phyloP scores from a whole-genome alignment of 2,888 invertebrate genomes.

The Zaprionus lineosus region DNA sequence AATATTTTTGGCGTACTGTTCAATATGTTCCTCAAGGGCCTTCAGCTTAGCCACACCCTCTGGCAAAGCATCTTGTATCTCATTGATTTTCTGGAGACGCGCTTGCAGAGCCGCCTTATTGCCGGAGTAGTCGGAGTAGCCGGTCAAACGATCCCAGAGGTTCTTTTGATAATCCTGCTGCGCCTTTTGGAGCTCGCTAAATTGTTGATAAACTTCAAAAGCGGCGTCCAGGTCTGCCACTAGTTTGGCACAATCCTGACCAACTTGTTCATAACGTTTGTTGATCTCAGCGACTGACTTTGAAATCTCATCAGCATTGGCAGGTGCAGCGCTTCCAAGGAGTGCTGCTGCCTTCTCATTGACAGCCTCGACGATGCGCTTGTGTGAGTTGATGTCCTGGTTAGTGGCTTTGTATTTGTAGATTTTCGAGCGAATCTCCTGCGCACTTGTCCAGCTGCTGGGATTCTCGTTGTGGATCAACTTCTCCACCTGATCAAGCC shows the following conservation, averaged over 20 bases:
- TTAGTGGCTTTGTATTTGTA: slow-evolving; percentile 92
- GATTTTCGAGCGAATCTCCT: slow-evolving; percentile 92
- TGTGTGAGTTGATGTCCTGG: slow-evolving; percentile 95
- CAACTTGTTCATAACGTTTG: slow-evolving; percentile 89
- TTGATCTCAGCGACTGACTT: slow-evolving; percentile 89
- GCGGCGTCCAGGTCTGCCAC: slow-evolving; percentile 89
- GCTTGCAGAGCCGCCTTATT: slow-evolving; percentile 93
- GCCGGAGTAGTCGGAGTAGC: slow-evolving; percentile 92
- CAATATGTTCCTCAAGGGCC: slow-evolving; percentile 89
- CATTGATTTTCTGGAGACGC: slow-evolving; percentile 90
- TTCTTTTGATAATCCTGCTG: slow-evolving; percentile 95
- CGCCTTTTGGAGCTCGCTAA: slow-evolving; percentile 92
- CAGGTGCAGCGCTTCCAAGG: slow-evolving; percentile 83
- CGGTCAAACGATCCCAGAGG: slow-evolving; percentile 92
- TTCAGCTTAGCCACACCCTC: slow-evolving; percentile 91
- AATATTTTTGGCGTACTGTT: slow-evolving; percentile 87
- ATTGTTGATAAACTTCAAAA: slow-evolving; percentile 92
- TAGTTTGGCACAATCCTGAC: slow-evolving; percentile 86
- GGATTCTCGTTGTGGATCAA: slow-evolving; percentile 88
- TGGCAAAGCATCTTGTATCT: slow-evolving; percentile 90
- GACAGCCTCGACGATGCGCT: slow-evolving; percentile 94
- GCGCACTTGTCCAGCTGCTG: slow-evolving; percentile 89
- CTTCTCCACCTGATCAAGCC: slow-evolving; percentile 94
- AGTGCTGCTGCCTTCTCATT: slow-evolving; percentile 92
- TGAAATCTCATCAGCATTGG: slow-evolving; percentile 85